phyloP scores from a whole-genome alignment of 2,113 vertebrate genomes.

The Odocoileus virginianus region DNA sequence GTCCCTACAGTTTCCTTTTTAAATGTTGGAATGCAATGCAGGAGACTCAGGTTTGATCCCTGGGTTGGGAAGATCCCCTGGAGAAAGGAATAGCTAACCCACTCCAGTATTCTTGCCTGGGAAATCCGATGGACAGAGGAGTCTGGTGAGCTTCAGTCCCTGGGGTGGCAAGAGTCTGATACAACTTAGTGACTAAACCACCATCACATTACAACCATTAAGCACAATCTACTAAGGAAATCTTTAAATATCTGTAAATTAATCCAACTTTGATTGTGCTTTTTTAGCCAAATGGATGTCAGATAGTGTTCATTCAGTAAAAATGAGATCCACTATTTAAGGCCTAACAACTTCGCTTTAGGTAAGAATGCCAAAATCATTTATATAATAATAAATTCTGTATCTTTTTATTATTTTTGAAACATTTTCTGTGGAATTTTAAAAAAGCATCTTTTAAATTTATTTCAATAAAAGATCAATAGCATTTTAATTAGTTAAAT shows the following conservation, averaged over 20 bases:
- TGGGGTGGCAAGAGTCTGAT: not conserved
- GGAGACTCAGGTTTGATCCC: not conserved
- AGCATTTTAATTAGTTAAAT: not conserved
- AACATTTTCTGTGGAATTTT: not conserved
- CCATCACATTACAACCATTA: not conserved
- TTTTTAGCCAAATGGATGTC: not conserved
- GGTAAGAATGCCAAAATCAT: not conserved
- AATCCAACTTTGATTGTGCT: not conserved
- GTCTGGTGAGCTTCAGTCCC: not conserved
- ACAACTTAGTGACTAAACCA: not conserved
- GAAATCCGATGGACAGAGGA: not conserved
- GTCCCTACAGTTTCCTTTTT: not conserved
- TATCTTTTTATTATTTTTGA: constrained; percentile 1
- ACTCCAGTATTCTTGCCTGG: not conserved
- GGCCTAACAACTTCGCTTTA: not conserved
- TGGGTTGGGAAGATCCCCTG: not conserved
- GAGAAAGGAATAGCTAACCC: not conserved
- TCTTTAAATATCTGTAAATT: not conserved
- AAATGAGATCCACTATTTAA: not conserved
- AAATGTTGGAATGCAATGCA: not conserved
- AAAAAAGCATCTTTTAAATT: not conserved
- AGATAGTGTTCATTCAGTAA: not conserved
- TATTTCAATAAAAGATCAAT: not conserved
- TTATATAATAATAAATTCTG: not conserved
- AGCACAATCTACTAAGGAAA: not conserved